These are phyloP conservation scores for Arrhamphus sclerolepis DNA, from an alignment of 2,797 vertebrate genomes.

Conservation along the genomic window DNA sequence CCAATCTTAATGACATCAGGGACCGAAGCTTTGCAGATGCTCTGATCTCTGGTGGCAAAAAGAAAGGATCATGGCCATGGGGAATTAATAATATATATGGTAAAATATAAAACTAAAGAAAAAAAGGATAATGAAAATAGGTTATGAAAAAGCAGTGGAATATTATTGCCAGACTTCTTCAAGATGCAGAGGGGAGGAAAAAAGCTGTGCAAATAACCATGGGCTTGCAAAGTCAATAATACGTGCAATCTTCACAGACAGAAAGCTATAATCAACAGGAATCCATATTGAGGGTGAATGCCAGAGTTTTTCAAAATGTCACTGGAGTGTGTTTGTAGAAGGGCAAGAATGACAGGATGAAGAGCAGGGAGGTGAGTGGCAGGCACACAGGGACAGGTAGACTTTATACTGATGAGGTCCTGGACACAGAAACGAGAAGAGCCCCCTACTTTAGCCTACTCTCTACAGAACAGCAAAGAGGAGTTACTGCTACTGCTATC, in stretches of 20 bases:
- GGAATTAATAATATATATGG: constrained; percentile 67
- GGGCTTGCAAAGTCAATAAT: constrained; percentile 84
- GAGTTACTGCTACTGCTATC: constrained; percentile 59
- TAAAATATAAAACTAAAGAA: constrained; percentile 51
- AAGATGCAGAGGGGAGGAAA: constrained; percentile 59
- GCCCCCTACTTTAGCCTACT: constrained; percentile 60
- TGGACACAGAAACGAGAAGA: constrained; percentile 68
- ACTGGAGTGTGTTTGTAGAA: constrained; percentile 82
- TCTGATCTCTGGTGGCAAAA: constrained; percentile 78
- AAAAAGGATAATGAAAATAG: constrained; percentile 66
- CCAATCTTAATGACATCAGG: constrained; percentile 81
- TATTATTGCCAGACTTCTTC: constrained; percentile 66
- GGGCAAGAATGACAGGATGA: constrained; percentile 83
- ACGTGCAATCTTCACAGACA: constrained; percentile 79
- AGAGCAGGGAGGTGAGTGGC: constrained; percentile 74
- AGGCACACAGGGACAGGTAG: constrained; percentile 65
- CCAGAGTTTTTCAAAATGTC: constrained; percentile 86
- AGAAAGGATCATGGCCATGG: constrained; percentile 63
- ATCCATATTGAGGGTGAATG: constrained; percentile 85
- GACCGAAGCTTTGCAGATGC: constrained; percentile 73
- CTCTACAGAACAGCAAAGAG: constrained; percentile 63
- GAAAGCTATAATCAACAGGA: constrained; percentile 84
- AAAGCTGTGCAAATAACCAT: constrained; percentile 83
- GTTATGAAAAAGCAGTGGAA: constrained; percentile 68
- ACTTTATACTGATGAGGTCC: constrained; percentile 76